Conservation (phyloP, 2,888 invertebrate genomes). For the Caenorhabditis parvicauda region DNA sequence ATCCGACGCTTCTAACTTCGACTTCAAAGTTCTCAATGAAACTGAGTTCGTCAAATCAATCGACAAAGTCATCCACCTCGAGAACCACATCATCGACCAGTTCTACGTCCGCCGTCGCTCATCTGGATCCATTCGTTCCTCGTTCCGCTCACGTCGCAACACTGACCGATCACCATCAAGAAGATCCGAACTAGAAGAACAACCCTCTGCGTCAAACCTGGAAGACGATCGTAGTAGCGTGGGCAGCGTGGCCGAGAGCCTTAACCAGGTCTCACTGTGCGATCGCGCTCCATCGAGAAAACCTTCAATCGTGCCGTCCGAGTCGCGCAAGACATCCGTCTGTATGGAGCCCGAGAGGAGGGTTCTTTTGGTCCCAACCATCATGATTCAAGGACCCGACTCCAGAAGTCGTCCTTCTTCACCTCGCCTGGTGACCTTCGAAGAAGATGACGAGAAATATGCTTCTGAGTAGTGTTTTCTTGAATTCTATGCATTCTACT, state of each 20-base stretch:
- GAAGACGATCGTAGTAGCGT: slow-evolving; percentile 14
- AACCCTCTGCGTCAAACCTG: slow-evolving; percentile 5
- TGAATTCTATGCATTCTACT: too few species aligned
- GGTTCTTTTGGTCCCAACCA: slow-evolving; percentile 29
- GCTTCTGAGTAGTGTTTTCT: too few species aligned
- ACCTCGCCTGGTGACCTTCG: slow-evolving; percentile 28
- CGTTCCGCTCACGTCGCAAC: slow-evolving; percentile 39
- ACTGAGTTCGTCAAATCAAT: slow-evolving; percentile 44
- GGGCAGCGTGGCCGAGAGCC: slow-evolving; percentile 18
- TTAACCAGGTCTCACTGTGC: slow-evolving; percentile 17
- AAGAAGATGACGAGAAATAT: slow-evolving; percentile 11
- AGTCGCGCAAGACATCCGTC: slow-evolving; percentile 1
- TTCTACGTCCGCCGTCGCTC: slow-evolving; percentile 43
- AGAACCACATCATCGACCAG: slow-evolving; percentile 47
- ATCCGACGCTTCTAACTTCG: slow-evolving; percentile 39
- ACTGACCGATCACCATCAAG: slow-evolving; percentile 36
- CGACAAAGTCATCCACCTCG: slow-evolving; percentile 44
- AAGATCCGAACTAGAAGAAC: slow-evolving; percentile 21
- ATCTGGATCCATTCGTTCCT: slow-evolving; percentile 40
- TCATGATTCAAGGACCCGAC: slow-evolving; percentile 31
- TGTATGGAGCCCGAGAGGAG: too few species aligned
- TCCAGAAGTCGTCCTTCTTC: slow-evolving; percentile 26
- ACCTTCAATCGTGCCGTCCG: background rate
- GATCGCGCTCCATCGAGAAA: slow-evolving; percentile 6
- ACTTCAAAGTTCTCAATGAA: slow-evolving; percentile 44